Evolutionary conservation across 2,888 invertebrate species (phyloP).

Genomic region (Podabrus alpinus): DNA sequence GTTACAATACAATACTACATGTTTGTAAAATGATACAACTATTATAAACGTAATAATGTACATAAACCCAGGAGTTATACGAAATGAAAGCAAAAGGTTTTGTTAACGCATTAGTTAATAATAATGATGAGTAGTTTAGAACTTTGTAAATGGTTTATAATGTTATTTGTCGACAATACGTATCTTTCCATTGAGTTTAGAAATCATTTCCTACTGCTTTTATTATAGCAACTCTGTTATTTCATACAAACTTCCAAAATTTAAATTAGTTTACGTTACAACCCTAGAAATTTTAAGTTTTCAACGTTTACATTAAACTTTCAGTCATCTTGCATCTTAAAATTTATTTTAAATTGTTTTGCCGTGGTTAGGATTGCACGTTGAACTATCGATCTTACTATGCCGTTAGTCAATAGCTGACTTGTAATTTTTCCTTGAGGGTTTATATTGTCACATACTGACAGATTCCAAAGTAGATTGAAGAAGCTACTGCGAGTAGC

Average conservation of each 20-base stretch:
- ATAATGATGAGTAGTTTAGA: not conserved
- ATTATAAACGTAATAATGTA: not conserved
- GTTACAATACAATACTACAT: not conserved
- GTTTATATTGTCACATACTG: too few species aligned
- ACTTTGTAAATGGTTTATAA: not conserved
- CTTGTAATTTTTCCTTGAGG: too few species aligned
- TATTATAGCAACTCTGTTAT: not conserved
- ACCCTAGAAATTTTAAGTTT: not conserved
- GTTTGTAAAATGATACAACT: not conserved
- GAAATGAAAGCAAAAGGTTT: not conserved
- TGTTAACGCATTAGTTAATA: not conserved
- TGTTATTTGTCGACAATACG: not conserved
- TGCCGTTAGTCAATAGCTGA: too few species aligned
- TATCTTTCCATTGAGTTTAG: not conserved
- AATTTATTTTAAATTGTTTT: not conserved
- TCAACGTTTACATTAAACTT: not conserved
- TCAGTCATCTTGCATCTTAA: not conserved
- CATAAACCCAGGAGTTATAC: not conserved
- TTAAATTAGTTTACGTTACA: not conserved
- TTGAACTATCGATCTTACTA: too few species aligned
- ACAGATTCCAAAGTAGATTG: too few species aligned
- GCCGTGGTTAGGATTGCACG: too few species aligned
- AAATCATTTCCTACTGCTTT: not conserved
- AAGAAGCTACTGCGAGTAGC: too few species aligned
- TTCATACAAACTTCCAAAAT: not conserved